These are phyloP conservation scores for Caradrina clavipalpis DNA, from an alignment of 2,888 invertebrate species.

Conservation along the genomic window DNA sequence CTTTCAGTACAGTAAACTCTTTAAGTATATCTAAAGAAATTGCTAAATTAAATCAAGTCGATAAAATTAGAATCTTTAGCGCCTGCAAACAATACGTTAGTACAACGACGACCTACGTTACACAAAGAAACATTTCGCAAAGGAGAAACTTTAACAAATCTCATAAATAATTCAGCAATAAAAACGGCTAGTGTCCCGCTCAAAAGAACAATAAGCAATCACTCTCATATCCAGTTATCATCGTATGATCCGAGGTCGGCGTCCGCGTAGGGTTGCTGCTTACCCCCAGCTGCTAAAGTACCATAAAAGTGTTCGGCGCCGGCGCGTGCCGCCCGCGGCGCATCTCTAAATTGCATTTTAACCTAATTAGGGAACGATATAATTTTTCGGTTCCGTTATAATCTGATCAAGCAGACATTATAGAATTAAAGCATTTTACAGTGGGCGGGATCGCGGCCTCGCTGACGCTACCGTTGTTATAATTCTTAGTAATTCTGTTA, in stretches of 20 bases:
- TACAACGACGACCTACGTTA: constrained; percentile 14
- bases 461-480: constrained; percentile 67
- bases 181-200: constrained; percentile 30
- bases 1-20: too few species aligned
- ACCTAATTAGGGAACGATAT: constrained; percentile 89
- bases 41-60: too few species aligned
- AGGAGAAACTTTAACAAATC: constrained; percentile 20
- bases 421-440: constrained; percentile 85
- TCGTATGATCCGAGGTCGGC: constrained; percentile 52
- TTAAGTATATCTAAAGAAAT: too few species aligned
- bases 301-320: constrained; percentile 75
- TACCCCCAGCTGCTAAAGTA: constrained; percentile 66
- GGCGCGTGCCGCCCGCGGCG: constrained; percentile 86
- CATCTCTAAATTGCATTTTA: constrained; percentile 90
- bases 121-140: constrained; percentile 5
- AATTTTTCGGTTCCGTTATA: constrained; percentile 90
- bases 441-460: constrained; percentile 78
- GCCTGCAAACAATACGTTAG: constrained; percentile 41
- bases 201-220: constrained; percentile 59
- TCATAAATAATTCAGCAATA: constrained; percentile 41
- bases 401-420: constrained; percentile 88
- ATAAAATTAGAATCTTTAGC: constrained; percentile 10
- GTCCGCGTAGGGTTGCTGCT: constrained; percentile 51
- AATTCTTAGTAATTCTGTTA: constrained; percentile 68
- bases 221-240: constrained; percentile 60